A percentile compares a stretch with the other conserved stretches of the same genome.
phyloP scores from a whole-genome alignment of 2,888 invertebrate genomes.

The Lepidochitona cinerea region DNA sequence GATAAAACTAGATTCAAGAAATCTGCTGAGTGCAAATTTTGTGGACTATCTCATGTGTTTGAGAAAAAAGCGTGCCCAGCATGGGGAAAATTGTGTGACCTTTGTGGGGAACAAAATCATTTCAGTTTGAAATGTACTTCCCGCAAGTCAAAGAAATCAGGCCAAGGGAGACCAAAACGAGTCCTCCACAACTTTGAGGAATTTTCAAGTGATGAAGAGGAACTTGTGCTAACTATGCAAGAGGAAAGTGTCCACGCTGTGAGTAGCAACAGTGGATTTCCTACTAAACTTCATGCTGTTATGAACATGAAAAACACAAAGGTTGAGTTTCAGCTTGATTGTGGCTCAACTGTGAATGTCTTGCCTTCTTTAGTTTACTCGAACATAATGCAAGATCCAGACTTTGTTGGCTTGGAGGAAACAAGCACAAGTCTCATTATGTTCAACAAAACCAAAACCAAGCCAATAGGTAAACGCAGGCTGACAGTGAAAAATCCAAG shows the following conservation, averaged over 20 bases:
- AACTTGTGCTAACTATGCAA: background rate
- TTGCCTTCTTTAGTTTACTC: background rate
- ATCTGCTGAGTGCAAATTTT: background rate
- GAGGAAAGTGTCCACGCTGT: background rate
- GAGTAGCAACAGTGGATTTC: background rate
- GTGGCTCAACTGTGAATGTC: background rate
- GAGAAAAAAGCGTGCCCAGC: background rate
- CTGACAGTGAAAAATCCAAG: background rate
- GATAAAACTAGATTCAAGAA: background rate
- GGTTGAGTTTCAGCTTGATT: background rate
- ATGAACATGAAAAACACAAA: background rate
- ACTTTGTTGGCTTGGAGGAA: background rate
- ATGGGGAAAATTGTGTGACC: background rate
- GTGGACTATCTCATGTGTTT: background rate
- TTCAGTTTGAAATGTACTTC: background rate
- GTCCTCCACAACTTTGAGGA: background rate
- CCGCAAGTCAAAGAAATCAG: background rate
- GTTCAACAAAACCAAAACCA: background rate
- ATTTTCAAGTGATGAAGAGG: background rate
- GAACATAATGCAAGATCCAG: background rate
- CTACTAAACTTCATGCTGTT: background rate
- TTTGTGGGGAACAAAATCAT: background rate
- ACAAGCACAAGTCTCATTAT: background rate
- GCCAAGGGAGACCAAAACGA: background rate
- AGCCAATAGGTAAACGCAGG: background rate